A percentile compares a stretch with the other conserved stretches of the same genome.
phyloP scores from a whole-genome alignment of 2,113 vertebrate species.

The Poeciliopsis retropinna region DNA sequence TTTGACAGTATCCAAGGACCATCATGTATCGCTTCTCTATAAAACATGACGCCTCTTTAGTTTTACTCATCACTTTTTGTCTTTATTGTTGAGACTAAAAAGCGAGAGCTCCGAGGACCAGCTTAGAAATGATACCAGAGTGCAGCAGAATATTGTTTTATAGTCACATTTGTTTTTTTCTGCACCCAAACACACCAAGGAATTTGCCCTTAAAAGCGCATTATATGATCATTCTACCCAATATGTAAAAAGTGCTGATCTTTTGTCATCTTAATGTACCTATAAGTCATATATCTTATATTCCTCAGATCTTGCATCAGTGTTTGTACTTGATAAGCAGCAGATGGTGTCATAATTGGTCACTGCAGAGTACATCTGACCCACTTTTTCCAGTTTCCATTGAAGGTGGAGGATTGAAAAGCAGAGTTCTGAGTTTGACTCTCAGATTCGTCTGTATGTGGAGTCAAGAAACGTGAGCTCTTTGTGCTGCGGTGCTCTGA shows the following conservation, averaged over 20 bases:
- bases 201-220: conserved; percentile 5
- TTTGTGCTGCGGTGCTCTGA: neutral
- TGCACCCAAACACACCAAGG: too few relatives aligned
- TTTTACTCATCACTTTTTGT: neutral
- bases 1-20: too few relatives aligned
- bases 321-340: conserved; percentile 17
- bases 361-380: conserved; percentile 33
- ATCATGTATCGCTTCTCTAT: too few relatives aligned
- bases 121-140: too few relatives aligned
- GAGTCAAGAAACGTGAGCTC: neutral
- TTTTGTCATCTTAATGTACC: neutral
- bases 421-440: neutral
- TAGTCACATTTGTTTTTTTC: neutral
- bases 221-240: neutral
- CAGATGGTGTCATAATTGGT: conserved; percentile 27
- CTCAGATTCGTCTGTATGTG: conserved; percentile 10
- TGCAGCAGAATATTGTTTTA: too few relatives aligned
- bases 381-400: conserved; percentile 37
- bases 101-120: too few relatives aligned
- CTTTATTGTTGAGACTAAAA: too few relatives aligned
- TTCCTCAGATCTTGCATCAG: conserved; percentile 10
- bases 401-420: neutral
- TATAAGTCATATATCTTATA: conserved; percentile 6
- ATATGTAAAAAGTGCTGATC: neutral
- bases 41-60: neutral